Conservation (phyloP, 1,140 invertebrate genomes). For the Papilio dardanus region DNA sequence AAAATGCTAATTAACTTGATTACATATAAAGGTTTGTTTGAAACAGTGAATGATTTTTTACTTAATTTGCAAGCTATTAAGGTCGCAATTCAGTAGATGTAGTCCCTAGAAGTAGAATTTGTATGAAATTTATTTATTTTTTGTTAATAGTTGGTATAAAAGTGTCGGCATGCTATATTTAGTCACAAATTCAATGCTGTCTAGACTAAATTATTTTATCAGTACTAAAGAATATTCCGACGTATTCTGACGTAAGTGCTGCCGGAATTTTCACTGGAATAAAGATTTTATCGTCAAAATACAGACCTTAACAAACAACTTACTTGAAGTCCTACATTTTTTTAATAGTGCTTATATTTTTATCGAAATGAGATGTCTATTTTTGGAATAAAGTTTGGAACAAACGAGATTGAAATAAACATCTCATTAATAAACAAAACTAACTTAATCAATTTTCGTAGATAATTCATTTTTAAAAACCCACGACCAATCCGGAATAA, state of each 20-base stretch:
- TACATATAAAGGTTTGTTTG: not conserved
- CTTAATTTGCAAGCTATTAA: not conserved
- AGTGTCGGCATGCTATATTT: not conserved
- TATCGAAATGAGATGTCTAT: not conserved
- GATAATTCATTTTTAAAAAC: too few species aligned
- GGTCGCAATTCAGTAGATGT: not conserved
- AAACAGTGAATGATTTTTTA: not conserved
- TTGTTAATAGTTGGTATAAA: too few species aligned
- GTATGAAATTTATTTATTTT: too few species aligned
- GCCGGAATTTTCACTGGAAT: not conserved
- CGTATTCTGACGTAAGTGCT: not conserved
- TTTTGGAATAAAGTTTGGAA: not conserved
- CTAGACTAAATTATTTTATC: conserved; percentile 21
- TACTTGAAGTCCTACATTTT: not conserved
- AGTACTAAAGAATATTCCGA: conserved; percentile 3
- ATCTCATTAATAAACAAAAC: not conserved
- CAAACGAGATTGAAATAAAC: not conserved
- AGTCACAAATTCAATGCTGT: not conserved
- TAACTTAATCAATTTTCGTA: not conserved
- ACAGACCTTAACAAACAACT: not conserved
- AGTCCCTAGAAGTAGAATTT: not conserved
- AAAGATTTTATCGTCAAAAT: conserved; percentile 3
- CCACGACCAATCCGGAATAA: not conserved
- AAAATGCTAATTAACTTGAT: not conserved
- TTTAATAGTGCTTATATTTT: conserved; percentile 8